Evolutionary conservation across 2,888 invertebrate genomes (phyloP).

Genomic region (Leptarthrus brevirostris): DNA sequence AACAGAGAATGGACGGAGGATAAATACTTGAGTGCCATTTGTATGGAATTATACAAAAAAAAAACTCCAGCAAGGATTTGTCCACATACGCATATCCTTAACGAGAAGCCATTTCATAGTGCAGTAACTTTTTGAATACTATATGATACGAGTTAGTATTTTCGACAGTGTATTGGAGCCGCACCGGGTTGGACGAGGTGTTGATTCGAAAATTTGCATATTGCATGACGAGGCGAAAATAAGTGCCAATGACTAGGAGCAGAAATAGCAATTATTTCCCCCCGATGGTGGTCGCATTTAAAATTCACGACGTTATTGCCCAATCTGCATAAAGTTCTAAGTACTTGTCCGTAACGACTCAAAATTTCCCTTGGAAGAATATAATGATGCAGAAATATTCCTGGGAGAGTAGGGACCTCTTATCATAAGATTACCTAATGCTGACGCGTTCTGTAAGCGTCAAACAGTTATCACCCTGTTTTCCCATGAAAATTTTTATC

Average conservation of each 20-base stretch:
- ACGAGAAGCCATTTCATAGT: background rate
- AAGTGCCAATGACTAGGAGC: conserved; percentile 21
- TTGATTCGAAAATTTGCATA: conserved; percentile 35
- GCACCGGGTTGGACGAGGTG: conserved; percentile 20
- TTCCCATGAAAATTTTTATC: no score
- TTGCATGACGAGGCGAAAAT: conserved; percentile 32
- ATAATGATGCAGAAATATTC: background rate
- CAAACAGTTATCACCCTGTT: no score
- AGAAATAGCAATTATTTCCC: conserved; percentile 8
- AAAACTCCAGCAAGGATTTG: conserved; percentile 10
- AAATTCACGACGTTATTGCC: conserved; percentile 22
- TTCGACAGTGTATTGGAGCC: background rate
- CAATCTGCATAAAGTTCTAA: no score
- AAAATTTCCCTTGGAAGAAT: background rate
- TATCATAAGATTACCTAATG: no score
- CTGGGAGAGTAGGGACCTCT: no score
- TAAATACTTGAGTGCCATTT: no score
- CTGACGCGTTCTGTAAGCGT: no score
- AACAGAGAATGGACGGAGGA: no score
- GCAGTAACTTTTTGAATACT: background rate
- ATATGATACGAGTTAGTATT: no score
- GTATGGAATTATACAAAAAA: background rate
- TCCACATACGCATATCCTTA: conserved; percentile 4
- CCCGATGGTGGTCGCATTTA: conserved; percentile 6
- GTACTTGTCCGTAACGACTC: no score